phyloP scores from a whole-genome alignment of 2,113 vertebrate species.

The Ciconia stormi region DNA sequence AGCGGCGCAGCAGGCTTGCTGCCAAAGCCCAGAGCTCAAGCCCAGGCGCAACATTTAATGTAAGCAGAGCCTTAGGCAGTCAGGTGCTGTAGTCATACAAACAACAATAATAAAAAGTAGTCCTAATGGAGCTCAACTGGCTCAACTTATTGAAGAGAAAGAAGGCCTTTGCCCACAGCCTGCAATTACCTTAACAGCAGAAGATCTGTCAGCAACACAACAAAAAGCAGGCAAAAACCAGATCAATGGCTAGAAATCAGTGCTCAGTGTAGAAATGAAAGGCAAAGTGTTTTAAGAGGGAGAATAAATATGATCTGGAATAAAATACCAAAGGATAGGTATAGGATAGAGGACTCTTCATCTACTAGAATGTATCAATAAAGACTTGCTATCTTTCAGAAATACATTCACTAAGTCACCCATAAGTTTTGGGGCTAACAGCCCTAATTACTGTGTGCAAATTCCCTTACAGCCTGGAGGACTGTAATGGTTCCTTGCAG shows the following conservation, averaged over 20 bases:
- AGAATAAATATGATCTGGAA: neutral
- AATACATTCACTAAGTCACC: neutral
- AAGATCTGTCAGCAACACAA: neutral
- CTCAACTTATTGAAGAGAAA: slow-evolving; percentile 47
- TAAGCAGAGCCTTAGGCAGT: slow-evolving; percentile 64
- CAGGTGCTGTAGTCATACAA: slow-evolving; percentile 59
- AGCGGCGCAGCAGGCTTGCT: neutral
- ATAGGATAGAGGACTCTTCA: neutral
- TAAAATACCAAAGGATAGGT: neutral
- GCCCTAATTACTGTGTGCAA: neutral
- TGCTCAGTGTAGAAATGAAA: neutral
- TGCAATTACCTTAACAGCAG: neutral
- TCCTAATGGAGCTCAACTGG: slow-evolving; percentile 39
- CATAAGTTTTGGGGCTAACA: neutral
- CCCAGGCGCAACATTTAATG: slow-evolving; percentile 61
- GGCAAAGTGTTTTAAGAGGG: neutral
- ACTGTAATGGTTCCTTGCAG: neutral
- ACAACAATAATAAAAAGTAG: slow-evolving; percentile 55
- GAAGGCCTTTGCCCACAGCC: neutral
- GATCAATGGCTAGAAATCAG: neutral
- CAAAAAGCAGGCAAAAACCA: neutral
- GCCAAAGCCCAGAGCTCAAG: slow-evolving; percentile 68
- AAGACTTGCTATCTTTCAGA: neutral
- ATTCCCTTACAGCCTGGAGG: neutral
- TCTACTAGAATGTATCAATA: neutral